These are phyloP conservation scores for Amphiprion ocellaris DNA, from an alignment of 2,113 vertebrate species.

Conservation along the genomic window DNA sequence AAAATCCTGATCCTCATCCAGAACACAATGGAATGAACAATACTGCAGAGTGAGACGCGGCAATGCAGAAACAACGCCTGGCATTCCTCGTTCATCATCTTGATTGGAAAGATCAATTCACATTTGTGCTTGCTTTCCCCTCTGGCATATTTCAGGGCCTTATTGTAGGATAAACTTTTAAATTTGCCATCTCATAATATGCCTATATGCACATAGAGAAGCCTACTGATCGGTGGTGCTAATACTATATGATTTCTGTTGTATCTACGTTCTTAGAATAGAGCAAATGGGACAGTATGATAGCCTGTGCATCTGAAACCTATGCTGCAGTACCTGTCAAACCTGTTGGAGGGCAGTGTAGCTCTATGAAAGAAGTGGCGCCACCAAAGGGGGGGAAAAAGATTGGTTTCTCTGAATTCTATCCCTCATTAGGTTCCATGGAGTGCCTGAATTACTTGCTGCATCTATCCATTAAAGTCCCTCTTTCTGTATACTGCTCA, in stretches of 20 bases:
- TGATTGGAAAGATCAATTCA: slow-evolving; percentile 81
- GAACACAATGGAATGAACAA: slow-evolving; percentile 65
- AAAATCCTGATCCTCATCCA: slow-evolving; percentile 37
- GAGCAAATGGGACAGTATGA: slow-evolving; percentile 36
- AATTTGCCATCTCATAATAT: slow-evolving; percentile 39
- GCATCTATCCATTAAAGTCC: slow-evolving; percentile 78
- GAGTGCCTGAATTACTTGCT: slow-evolving; percentile 80
- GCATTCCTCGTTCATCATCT: slow-evolving; percentile 77
- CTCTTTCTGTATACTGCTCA: slow-evolving; percentile 73
- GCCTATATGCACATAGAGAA: slow-evolving; percentile 28
- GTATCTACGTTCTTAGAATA: slow-evolving; percentile 19
- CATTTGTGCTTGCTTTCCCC: slow-evolving; percentile 69
- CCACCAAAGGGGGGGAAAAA: slow-evolving; percentile 32
- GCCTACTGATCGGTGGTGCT: slow-evolving; percentile 7
- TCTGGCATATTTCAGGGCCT: slow-evolving; percentile 44
- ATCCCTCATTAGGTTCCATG: slow-evolving; percentile 81
- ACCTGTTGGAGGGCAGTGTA: slow-evolving; percentile 83
- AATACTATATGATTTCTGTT: slow-evolving; percentile 14
- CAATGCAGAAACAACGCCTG: slow-evolving; percentile 62
- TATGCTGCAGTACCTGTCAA: slow-evolving; percentile 72
- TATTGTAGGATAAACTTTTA: slow-evolving; percentile 46
- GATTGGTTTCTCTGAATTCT: slow-evolving; percentile 78
- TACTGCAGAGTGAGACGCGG: slow-evolving; percentile 55
- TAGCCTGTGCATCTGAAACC: slow-evolving; percentile 1
- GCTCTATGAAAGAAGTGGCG: slow-evolving; percentile 61